These are phyloP conservation scores for Himalopsyche tibetana DNA, from an alignment of 2,888 invertebrate genomes.

Conservation along the genomic window DNA sequence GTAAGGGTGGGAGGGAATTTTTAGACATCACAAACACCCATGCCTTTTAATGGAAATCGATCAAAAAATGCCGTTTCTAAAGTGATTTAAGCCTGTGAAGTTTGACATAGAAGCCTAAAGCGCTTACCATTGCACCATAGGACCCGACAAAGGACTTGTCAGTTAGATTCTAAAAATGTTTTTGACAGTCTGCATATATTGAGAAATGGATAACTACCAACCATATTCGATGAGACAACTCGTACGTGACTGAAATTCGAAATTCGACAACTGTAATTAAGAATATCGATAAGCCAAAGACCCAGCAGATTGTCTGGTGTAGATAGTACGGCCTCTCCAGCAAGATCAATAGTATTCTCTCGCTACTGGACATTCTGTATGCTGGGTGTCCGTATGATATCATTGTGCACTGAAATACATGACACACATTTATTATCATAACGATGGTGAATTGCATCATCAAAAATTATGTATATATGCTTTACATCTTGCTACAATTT, in stretches of 20 bases:
- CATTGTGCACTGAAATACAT: constrained; percentile 39
- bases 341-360: not conserved
- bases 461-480: no score
- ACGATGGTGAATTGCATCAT: no score
- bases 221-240: constrained; percentile 46
- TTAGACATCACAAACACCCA: no score
- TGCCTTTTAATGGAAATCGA: no score
- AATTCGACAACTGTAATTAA: constrained; percentile 38
- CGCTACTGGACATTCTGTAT: not conserved
- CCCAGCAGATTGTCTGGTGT: constrained; percentile 53
- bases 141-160: no score
- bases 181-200: not conserved
- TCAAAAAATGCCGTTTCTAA: no score
- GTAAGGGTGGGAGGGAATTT: no score
- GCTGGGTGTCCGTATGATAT: not conserved
- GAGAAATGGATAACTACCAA: constrained; percentile 47
- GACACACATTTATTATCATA: not conserved
- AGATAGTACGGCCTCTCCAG: constrained; percentile 45
- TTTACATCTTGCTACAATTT: no score
- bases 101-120: no score
- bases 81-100: no score
- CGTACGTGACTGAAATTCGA: not conserved
- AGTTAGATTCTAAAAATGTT: no score
- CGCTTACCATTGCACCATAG: no score
- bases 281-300: constrained; percentile 34